A percentile compares a stretch with the other conserved stretches of the same genome.
These are phyloP conservation scores for Peromyscus polionotus DNA, from an alignment of 2,113 vertebrate species.

Conservation along the genomic window DNA sequence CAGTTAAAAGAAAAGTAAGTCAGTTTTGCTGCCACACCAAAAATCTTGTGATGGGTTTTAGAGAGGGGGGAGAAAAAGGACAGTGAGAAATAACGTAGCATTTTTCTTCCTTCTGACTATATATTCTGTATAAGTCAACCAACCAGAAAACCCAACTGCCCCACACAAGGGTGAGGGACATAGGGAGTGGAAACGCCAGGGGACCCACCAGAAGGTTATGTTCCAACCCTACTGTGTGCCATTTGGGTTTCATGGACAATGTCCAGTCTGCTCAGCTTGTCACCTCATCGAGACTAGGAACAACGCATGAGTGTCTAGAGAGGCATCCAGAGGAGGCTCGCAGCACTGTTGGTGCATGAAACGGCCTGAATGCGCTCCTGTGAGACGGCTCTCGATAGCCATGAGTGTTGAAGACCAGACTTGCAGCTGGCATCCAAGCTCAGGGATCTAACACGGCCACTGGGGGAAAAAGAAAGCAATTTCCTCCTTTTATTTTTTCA, in stretches of 20 bases:
- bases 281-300: background rate
- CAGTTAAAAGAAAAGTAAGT: conserved; percentile 6
- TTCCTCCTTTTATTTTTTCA: conserved; percentile 23
- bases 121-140: background rate
- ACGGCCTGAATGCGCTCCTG: background rate
- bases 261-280: background rate
- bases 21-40: background rate
- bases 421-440: background rate
- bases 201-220: background rate
- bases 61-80: background rate
- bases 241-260: background rate
- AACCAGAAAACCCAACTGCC: background rate
- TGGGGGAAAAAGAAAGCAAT: background rate
- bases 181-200: background rate
- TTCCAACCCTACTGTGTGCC: background rate
- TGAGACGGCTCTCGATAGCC: background rate
- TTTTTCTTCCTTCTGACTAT: background rate
- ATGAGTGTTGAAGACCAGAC: conserved; percentile 5
- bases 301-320: background rate
- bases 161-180: background rate
- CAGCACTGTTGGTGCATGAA: background rate
- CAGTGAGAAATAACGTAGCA: background rate
- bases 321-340: background rate
- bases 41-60: background rate
- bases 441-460: background rate